Percentiles rank a stretch among this genome's conserved stretches.
phyloP scores from a whole-genome alignment of 2,113 vertebrate species.

The Nymphicus hollandicus region DNA sequence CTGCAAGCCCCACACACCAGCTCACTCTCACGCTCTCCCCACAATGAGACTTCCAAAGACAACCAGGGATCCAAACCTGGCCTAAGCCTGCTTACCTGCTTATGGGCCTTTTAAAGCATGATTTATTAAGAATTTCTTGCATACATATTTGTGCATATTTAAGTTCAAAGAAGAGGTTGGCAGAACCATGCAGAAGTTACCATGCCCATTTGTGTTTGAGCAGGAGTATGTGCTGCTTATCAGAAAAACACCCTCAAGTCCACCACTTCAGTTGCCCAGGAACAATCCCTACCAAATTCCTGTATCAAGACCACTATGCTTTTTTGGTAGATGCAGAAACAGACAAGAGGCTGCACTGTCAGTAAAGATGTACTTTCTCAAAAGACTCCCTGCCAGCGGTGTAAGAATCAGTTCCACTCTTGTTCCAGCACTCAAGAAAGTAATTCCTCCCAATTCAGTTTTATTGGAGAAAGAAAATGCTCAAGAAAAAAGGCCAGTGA shows the following conservation, averaged over 20 bases:
- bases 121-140: not conserved
- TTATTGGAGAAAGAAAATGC: not conserved
- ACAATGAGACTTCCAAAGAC: not conserved
- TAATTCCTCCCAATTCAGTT: not conserved
- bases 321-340: not conserved
- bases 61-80: not conserved
- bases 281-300: not conserved
- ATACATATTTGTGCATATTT: accelerated
- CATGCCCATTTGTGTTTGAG: accelerated
- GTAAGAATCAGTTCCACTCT: not conserved
- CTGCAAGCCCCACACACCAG: accelerated
- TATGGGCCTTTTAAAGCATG: not conserved
- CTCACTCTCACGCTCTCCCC: not conserved
- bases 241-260: not conserved
- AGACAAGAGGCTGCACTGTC: not conserved
- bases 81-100: not conserved
- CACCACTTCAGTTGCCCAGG: not conserved
- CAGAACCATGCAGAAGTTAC: not conserved
- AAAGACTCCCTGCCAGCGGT: not conserved
- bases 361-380: not conserved
- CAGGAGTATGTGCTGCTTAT: not conserved
- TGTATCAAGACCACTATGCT: accelerated
- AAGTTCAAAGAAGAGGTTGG: not conserved
- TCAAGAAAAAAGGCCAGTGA: not conserved
- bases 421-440: not conserved